A percentile compares a stretch with the other conserved stretches of the same genome.
Evolutionary conservation across 2,113 vertebrate genomes (phyloP).

Genomic region (Chauna torquata): DNA sequence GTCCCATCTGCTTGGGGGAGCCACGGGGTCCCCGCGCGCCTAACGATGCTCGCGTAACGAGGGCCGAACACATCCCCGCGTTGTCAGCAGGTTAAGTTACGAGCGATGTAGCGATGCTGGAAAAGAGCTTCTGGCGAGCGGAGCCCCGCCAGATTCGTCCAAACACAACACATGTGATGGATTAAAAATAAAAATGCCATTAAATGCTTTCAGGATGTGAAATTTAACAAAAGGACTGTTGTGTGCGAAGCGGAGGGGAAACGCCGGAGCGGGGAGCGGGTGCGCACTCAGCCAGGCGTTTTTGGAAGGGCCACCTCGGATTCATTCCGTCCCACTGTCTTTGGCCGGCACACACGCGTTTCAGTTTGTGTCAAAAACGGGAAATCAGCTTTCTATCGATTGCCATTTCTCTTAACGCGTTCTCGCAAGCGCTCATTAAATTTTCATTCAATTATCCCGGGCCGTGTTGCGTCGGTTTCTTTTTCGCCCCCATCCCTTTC

Average conservation of each 20-base stretch:
- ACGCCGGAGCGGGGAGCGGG: not conserved
- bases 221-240: constrained; percentile 65
- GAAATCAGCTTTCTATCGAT: constrained; percentile 63
- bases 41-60: not conserved
- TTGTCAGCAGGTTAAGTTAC: constrained; percentile 43
- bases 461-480: not conserved
- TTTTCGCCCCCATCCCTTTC: not conserved
- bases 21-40: not conserved
- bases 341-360: not conserved
- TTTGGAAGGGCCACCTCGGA: constrained; percentile 22
- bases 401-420: constrained; percentile 25
- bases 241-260: constrained; percentile 7
- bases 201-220: constrained; percentile 69
- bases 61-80: not conserved
- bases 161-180: constrained; percentile 68
- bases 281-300: not conserved
- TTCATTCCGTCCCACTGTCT: not conserved
- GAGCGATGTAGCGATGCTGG: constrained; percentile 42
- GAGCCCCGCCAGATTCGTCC: not conserved
- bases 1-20: not conserved
- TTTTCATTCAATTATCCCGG: constrained; percentile 57
- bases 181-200: constrained; percentile 73
- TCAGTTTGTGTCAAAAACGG: constrained; percentile 37
- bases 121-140: constrained; percentile 6
- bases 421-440: constrained; percentile 71